Conservation (phyloP, 2,888 invertebrate species). For the Phortica okadai region DNA sequence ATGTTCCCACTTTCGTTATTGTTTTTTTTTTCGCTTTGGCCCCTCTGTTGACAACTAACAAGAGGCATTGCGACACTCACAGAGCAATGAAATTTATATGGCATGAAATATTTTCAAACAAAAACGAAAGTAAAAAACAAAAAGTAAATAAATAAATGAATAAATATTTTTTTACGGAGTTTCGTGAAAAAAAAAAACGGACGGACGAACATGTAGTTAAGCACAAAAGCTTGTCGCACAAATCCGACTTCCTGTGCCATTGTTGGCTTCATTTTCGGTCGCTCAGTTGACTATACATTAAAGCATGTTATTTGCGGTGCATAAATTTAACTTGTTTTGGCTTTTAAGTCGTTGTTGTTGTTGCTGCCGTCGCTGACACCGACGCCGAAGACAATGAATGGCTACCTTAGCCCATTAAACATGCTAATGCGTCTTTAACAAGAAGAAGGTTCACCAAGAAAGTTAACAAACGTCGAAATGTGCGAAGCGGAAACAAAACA, state of each 20-base stretch:
- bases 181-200: too few species aligned
- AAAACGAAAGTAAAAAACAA: too few species aligned
- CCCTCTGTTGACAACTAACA: conserved; percentile 15
- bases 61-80: conserved; percentile 12
- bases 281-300: neutral
- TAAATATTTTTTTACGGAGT: too few species aligned
- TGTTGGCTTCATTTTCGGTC: neutral
- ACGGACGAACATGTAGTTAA: too few species aligned
- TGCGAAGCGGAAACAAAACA: neutral
- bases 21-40: neutral
- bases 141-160: too few species aligned
- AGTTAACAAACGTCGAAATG: neutral
- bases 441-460: conserved; percentile 50
- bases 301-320: conserved; percentile 6
- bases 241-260: neutral
- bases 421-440: conserved; percentile 67
- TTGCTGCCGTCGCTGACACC: conserved; percentile 40
- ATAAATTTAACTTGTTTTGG: conserved; percentile 55
- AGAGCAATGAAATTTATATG: conserved; percentile 1
- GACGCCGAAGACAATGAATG: neutral
- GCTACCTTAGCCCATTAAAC: conserved; percentile 44
- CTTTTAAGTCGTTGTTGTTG: conserved; percentile 29
- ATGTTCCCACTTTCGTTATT: neutral
- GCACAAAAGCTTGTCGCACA: too few species aligned
- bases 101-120: neutral